A percentile compares a stretch with the other conserved stretches of the same genome.
Conservation (phyloP, 2,888 invertebrate genomes). For the Clepsis dumicolana region DNA sequence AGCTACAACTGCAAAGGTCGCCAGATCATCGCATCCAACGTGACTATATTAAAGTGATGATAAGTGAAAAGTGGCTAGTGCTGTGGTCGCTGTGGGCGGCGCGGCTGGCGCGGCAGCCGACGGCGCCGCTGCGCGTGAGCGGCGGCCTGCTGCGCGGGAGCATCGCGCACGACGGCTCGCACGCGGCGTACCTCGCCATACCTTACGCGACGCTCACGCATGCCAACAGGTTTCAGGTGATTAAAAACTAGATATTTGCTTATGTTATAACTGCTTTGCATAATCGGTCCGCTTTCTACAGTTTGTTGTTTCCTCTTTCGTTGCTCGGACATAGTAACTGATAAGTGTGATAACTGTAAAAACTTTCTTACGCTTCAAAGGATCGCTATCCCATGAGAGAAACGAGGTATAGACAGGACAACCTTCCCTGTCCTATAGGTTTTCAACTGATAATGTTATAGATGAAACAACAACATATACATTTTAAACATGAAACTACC, state of each 20-base stretch:
- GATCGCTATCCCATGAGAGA: too few relatives aligned
- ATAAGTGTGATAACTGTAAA: background rate
- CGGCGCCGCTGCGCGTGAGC: constrained; percentile 56
- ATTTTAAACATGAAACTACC: too few relatives aligned
- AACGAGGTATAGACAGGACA: too few relatives aligned
- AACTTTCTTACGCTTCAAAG: background rate
- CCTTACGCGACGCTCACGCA: constrained; percentile 66
- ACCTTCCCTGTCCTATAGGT: too few relatives aligned
- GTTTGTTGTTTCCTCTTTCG: background rate
- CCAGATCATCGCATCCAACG: background rate
- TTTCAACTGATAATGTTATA: too few relatives aligned
- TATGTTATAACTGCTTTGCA: background rate
- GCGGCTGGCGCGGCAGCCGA: constrained; percentile 67
- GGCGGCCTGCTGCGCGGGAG: constrained; percentile 64
- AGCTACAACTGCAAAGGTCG: background rate
- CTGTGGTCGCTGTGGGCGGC: constrained; percentile 74
- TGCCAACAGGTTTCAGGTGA: constrained; percentile 65
- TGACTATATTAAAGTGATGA: background rate
- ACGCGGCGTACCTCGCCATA: constrained; percentile 63
- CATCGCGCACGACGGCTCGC: constrained; percentile 62
- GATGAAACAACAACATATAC: too few relatives aligned
- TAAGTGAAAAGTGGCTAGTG: constrained; percentile 65
- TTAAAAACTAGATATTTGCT: background rate
- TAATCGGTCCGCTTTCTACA: background rate
- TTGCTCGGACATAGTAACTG: background rate